These are phyloP conservation scores for Myopa tessellatipennis DNA, from an alignment of 2,888 invertebrate genomes.

Conservation along the genomic window DNA sequence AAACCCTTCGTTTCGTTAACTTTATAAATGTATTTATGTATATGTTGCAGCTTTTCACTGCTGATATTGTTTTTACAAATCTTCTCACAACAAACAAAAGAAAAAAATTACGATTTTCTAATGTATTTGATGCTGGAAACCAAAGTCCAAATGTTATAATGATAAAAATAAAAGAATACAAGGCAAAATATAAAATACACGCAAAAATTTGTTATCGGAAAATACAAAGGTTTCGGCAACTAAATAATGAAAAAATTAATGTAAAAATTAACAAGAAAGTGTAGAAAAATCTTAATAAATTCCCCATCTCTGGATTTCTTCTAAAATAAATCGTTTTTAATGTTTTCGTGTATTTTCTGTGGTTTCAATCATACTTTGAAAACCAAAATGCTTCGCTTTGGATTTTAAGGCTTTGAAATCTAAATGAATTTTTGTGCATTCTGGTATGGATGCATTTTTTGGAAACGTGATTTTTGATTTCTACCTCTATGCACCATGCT, in stretches of 20 bases:
- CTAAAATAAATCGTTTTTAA: constrained; percentile 1
- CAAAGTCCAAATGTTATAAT: constrained; percentile 30
- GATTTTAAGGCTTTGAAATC: constrained; percentile 51
- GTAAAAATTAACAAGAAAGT: constrained; percentile 4
- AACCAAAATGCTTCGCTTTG: constrained; percentile 36
- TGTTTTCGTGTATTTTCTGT: background rate
- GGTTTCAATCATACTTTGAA: constrained; percentile 41
- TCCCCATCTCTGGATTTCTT: background rate
- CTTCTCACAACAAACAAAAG: constrained; percentile 15
- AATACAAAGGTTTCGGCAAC: constrained; percentile 3
- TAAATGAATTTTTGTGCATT: constrained; percentile 65
- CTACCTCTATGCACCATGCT: constrained; percentile 69
- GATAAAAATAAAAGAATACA: constrained; percentile 16
- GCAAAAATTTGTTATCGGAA: constrained; percentile 10
- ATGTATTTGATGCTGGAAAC: constrained; percentile 25
- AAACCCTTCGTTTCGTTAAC: no score
- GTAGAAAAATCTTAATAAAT: background rate
- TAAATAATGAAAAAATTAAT: constrained; percentile 17
- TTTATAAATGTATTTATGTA: no score
- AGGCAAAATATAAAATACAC: constrained; percentile 16
- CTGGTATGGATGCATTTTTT: constrained; percentile 68
- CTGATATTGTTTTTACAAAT: background rate
- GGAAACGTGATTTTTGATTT: constrained; percentile 68
- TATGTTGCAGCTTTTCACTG: background rate
- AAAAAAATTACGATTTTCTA: constrained; percentile 15